These are phyloP conservation scores for Montipora efflorescens DNA, from an alignment of 64 coral and sea anemone species.

Conservation along the genomic window DNA sequence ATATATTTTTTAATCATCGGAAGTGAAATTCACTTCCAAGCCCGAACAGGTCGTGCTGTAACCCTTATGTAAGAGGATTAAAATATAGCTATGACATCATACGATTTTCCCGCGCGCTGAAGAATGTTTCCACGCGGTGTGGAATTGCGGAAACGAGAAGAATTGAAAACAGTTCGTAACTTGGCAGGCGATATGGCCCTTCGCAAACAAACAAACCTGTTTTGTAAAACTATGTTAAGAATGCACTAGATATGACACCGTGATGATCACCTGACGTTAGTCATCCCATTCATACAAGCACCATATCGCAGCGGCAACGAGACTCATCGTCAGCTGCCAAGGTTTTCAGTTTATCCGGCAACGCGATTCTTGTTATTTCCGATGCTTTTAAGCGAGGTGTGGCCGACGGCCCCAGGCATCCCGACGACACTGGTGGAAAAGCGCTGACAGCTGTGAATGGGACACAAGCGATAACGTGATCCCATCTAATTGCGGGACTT, in stretches of 20 bases:
- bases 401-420: not conserved
- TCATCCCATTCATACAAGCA: not conserved
- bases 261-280: not conserved
- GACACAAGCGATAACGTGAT: not conserved
- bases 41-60: not conserved
- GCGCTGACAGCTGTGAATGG: not conserved
- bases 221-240: not conserved
- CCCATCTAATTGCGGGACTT: not conserved
- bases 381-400: not conserved
- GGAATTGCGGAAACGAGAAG: constrained; percentile 32
- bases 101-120: not conserved
- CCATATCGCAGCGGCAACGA: not conserved
- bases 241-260: not conserved
- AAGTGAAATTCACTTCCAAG: not conserved
- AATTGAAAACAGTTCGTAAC: constrained; percentile 7
- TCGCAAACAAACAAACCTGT: constrained; percentile 16
- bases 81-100: constrained; percentile 32
- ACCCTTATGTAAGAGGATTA: not conserved
- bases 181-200: not conserved
- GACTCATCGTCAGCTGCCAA: not conserved
- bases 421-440: not conserved
- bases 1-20: not conserved
- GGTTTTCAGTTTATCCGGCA: not conserved
- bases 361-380: constrained; percentile 19
- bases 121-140: not conserved